A percentile compares a stretch with the other conserved stretches of the same genome.
Conservation (phyloP, 2,888 invertebrate genomes). For the Teleiodes luculella region DNA sequence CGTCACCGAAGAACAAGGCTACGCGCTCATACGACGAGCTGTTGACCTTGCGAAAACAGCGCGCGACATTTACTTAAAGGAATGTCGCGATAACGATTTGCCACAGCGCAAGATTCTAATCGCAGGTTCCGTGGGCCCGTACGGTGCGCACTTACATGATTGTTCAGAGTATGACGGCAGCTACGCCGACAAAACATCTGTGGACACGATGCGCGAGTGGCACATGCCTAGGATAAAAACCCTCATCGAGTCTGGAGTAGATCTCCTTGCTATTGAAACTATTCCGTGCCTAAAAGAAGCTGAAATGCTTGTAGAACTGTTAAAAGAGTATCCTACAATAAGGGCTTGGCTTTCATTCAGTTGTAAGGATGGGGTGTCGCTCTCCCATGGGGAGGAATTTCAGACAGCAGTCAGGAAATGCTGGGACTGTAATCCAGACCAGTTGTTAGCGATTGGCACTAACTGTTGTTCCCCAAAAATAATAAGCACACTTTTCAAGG, state of each 20-base stretch:
- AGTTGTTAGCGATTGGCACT: conserved; percentile 89
- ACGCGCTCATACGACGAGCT: conserved; percentile 83
- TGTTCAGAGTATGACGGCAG: conserved; percentile 94
- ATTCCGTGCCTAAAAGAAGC: conserved; percentile 92
- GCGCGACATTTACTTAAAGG: conserved; percentile 76
- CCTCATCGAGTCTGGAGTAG: conserved; percentile 87
- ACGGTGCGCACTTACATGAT: conserved; percentile 92
- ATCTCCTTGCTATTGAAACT: conserved; percentile 94
- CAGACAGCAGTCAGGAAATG: conserved; percentile 81
- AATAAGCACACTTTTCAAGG: conserved; percentile 49
- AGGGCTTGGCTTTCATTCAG: conserved; percentile 95
- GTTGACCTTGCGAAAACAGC: conserved; percentile 86
- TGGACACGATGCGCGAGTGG: conserved; percentile 85
- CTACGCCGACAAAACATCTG: conserved; percentile 81
- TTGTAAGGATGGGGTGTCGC: conserved; percentile 79
- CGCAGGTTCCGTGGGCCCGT: conserved; percentile 94
- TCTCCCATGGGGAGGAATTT: conserved; percentile 88
- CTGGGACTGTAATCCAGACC: conserved; percentile 80
- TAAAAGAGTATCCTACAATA: conserved; percentile 85
- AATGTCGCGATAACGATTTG: conserved; percentile 44
- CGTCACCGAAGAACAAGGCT: conserved; percentile 81
- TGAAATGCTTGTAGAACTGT: conserved; percentile 84
- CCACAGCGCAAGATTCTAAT: conserved; percentile 74
- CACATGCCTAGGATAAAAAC: conserved; percentile 89
- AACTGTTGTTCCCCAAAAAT: conserved; percentile 84